These are phyloP conservation scores for Halesus radiatus DNA, from an alignment of 1,140 invertebrate species.

Conservation along the genomic window DNA sequence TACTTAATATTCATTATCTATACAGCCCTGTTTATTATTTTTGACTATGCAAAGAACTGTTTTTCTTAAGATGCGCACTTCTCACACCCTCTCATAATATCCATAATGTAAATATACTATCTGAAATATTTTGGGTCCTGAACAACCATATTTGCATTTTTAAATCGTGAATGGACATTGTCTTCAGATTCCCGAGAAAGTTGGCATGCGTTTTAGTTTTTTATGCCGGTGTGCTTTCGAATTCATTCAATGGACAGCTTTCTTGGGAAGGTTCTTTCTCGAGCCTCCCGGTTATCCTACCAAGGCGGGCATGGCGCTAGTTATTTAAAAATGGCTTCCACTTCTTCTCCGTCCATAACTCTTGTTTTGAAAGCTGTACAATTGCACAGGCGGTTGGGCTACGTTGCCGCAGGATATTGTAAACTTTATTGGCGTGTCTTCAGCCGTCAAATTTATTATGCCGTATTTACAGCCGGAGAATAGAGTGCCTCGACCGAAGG, in stretches of 20 bases:
- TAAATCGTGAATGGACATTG: constrained; percentile 17
- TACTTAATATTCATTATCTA: too few relatives aligned
- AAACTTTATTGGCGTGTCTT: constrained; percentile 38
- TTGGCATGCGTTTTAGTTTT: neutral
- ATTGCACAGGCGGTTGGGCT: constrained; percentile 11
- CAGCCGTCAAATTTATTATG: constrained; percentile 27
- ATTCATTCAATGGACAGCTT: constrained; percentile 6
- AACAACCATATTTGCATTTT: neutral
- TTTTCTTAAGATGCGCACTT: too few relatives aligned
- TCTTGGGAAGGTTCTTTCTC: neutral
- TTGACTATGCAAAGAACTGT: too few relatives aligned
- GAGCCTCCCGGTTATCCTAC: neutral
- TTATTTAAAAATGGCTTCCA: neutral
- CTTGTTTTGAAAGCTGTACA: constrained; percentile 3
- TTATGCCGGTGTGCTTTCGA: neutral
- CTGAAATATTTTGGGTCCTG: too few relatives aligned
- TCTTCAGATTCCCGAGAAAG: neutral
- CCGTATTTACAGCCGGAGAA: constrained; percentile 22
- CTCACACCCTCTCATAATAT: too few relatives aligned
- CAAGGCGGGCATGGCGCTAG: constrained; percentile 9
- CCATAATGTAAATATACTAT: too few relatives aligned
- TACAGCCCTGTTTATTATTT: too few relatives aligned
- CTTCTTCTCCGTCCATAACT: neutral
- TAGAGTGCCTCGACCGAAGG: constrained; percentile 7
- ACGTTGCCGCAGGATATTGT: constrained; percentile 26